Base-by-base conservation (phyloP, 2,113 vertebrate species). In the Micronisus gabar region DNA sequence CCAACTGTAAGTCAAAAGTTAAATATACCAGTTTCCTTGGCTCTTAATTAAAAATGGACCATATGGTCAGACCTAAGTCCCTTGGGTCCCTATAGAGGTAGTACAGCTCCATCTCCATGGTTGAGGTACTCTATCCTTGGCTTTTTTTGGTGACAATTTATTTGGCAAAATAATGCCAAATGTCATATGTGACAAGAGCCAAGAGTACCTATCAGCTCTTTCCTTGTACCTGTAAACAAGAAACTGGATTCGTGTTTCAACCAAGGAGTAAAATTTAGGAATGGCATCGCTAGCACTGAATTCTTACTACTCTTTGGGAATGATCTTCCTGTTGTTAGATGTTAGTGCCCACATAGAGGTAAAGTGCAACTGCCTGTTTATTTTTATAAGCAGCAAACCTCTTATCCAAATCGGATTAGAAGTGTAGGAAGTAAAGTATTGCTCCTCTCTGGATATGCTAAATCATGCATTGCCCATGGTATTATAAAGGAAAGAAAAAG, bases 351-450 rank as follows among this genome's bases (percentile, higher is more conserved):
- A 1, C 26, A 14, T 2, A 70, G 53, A 85, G n/a, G 62, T 80
- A 7, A 91, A 87, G 73, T 80, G 36, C 47, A 80, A 45, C 88
- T 75, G 72, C 56, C 30, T 40, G 55, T 86, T 93, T 95, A 87
- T 95, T 97, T 95, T 96, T 96, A 63, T 72, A 87, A 91, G 88
- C 72, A 56, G 34, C 79, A 97, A 96, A 91, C 82, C 92, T 96
- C 88, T 97, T 96, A 95, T 3, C 36, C 80, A 88, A 95, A 95
- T 92, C 71, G 91, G 82, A 96, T 97, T 95, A 88, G 56, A 84
- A 67, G 43, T 81, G 76, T 88, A 75, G 88, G 80, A 81, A 94
- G 71, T 59, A 52, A 75, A 86, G 41, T 84, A 40, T 74, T 86
- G 43, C 75, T 52, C 20, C 52, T 86, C 12, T 76, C 41, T 76